Conservation (phyloP, 2,113 vertebrate species). For the Phalacrocorax aristotelis region DNA sequence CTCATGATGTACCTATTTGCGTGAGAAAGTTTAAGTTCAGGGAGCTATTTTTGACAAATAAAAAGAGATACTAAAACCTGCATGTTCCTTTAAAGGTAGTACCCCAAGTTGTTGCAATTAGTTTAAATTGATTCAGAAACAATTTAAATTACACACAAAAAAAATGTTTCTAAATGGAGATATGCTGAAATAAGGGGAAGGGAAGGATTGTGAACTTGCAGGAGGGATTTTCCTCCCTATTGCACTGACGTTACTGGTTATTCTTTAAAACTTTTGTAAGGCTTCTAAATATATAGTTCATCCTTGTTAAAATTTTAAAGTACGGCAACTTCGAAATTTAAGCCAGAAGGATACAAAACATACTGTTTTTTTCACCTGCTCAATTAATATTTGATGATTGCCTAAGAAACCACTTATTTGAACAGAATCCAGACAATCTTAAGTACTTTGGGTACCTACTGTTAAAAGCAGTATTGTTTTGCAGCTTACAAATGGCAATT, state of each 20-base stretch:
- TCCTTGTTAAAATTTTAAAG: not conserved
- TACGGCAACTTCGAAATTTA: not conserved
- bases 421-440: not conserved
- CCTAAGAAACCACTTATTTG: not conserved
- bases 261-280: not conserved
- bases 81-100: not conserved
- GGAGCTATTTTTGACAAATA: not conserved
- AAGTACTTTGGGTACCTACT: not conserved
- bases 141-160: not conserved
- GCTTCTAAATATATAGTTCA: not conserved
- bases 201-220: not conserved
- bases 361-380: not conserved
- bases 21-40: not conserved
- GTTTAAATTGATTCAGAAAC: not conserved
- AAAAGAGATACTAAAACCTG: not conserved
- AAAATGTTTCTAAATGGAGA: not conserved
- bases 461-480: not conserved
- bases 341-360: not conserved
- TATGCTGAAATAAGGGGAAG: not conserved
- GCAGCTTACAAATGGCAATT: not conserved
- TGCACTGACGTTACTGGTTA: not conserved
- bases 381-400: not conserved
- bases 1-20: not conserved
- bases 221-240: not conserved
- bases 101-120: not conserved